Base-by-base conservation (phyloP, 2,888 invertebrate genomes). In the Caenorhabditis sulstoni region DNA sequence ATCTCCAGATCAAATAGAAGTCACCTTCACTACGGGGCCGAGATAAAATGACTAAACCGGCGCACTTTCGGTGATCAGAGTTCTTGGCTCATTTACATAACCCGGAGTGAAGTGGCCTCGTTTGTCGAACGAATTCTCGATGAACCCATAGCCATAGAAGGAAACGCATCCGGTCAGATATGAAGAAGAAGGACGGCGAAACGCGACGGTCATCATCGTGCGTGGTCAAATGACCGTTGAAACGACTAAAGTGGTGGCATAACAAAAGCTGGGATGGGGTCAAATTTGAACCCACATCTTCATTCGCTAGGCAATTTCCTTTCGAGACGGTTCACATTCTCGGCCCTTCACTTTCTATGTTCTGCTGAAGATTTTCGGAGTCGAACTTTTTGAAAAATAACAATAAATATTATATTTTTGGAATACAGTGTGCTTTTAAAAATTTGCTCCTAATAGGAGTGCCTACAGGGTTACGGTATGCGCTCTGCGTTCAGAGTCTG, bases 151-250 rank as follows among this genome's bases (percentile, higher is more conserved):
- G 44, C 9, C 20, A 14, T n/a, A 41, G 37, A 58, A 41, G 3
- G 22, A 22, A 8, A 58, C 45, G 55, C 61, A 64, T 62, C 62
- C 62, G 55, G 71, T 71, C 59, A 58, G 49, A 58, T 59, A 68
- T 58, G 39, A 53, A 53, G 45, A 52, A 35, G 22, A 20, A 47
- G 47, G 41, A 29, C 37, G 18, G 22, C 14, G 44, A 23, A 49
- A 39, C 23, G 52, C 29, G 57, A 39, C 67, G 62, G 71, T 55
- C 62, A 62, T 71, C 71, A 70, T 62, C 70, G 37, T 35, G 29
- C 52, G 52, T 53, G 62, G 62, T 64, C 71, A 71, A 71, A 62
- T 71, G 71, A 71, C 71, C 71, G 71, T 71, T 70, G 55, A 62
- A 70, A 70, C 39, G 55, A 71, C 70, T 52, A 70, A 23, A 39